Evolutionary conservation across 2,888 invertebrate genomes (phyloP), one percentile per base, ranked within the genome.

Genomic region (Pollenia labialis): DNA sequence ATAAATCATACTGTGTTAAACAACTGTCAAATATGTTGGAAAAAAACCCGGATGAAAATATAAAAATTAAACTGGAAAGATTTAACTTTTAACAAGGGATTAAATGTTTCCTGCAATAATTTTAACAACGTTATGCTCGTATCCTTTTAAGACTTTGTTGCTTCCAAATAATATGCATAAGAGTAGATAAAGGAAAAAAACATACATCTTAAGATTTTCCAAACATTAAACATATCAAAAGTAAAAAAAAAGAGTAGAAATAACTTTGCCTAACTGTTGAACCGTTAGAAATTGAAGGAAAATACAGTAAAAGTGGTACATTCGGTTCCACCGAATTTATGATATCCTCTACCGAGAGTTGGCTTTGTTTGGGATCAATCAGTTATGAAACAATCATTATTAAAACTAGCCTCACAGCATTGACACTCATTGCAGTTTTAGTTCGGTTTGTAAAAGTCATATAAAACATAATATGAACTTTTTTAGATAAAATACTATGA

Each of bases 1-100:
- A 82, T 82, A 79, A 79, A 82, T 82, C 85, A 82, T 79, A 64
- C 7, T 56, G 62, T 44, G 62, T 23, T 82, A 82, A 79, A 79
- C 75, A 82, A 74, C 77, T 85, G 82, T 81, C 77, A 85, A 79
- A 72, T 58, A 81, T 48, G 60, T 12, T 32, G 4, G 0, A 72
- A 72, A n/a, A 69, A 42, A 58, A 11, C 50, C 44, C 7, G 4
- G 18, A 44, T 18, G 14, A 16, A 42, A 32, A 14, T 18, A 62
- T 23, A 68, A 16, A 56, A 11, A 44, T 23, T 32, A n/a, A 9
- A n/a, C 2, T 32, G 1, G 14, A 58, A 40, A 12, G 7, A 40
- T 58, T 58, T n/a, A 76, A 81, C 50, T 56, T 66, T 64, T 76
- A 54, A 75, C 50, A 85, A 81, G 72, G 50, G 40, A 48, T 69